Base-by-base conservation (phyloP, 2,888 invertebrate species). In the Dioctria linearis region DNA sequence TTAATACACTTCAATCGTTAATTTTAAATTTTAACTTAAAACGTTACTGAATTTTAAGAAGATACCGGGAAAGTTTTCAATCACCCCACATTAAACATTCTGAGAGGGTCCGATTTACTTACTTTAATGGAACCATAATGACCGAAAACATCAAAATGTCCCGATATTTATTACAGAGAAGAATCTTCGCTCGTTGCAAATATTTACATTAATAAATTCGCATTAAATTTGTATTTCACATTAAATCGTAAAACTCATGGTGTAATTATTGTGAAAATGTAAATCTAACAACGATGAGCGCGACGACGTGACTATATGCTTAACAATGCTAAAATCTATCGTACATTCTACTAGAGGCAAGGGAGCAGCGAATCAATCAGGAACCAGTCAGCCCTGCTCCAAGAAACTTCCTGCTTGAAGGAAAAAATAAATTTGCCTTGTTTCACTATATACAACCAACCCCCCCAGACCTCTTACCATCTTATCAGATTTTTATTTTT, bases 401-500 rank as follows among this genome's bases (percentile, higher is more conserved):
- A 39, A 37, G 51, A 46, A 69, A 69, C 9, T 37, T 43, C 25
- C 39, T 9, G 69, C 25, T 25, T 25, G 25, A 25, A 25, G 25
- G 25, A 25, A 25, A 51, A 39, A 69, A 51, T 51, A 69, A 69
- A 69, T 54, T 69, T 51, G 59, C 42, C 9, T 43, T 43, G 42
- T 59, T 75, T 49, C 42, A 54, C 71, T 71, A 25, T 25, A 25
- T 25, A 39, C 59, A 57, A 40, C 59, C 6, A 3, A 40, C 63
- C 39, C 39, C 5, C 39, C 63, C 51, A 75, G 59, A 59, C 73
- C 73, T 75, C 73, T 75, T 42, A n/a, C 3, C 43, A 59, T 40
- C 8, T 59, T 75, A 75, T 75, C 73, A 57, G 59, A 76, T 76
- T 63, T 43, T 76, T 63, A 63, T 76, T 76, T 25, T 63, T 13